Conservation (phyloP, 2,888 invertebrate genomes). For the Trachelus stipa region DNA sequence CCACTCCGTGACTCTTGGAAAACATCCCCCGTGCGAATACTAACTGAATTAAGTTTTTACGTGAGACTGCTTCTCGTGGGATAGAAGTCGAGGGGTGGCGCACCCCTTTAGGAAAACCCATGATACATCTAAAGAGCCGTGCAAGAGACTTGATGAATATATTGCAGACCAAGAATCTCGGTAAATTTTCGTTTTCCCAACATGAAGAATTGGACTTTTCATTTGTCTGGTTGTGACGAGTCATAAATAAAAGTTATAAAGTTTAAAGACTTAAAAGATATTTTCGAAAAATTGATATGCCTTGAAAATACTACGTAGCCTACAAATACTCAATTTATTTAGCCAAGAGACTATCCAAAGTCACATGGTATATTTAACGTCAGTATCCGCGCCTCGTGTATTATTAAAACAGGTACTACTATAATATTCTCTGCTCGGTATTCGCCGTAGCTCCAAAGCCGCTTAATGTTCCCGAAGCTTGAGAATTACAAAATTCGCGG, state of each 20-base stretch:
- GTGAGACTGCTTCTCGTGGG: background rate
- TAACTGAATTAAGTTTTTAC: slow-evolving; percentile 9
- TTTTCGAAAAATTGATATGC: background rate
- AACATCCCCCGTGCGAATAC: background rate
- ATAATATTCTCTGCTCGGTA: background rate
- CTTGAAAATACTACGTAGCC: background rate
- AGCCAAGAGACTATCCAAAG: background rate
- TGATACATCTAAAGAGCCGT: background rate
- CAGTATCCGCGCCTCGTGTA: background rate
- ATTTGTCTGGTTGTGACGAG: background rate
- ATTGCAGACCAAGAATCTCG: background rate
- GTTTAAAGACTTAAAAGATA: background rate
- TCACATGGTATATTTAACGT: background rate
- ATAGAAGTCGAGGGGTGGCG: background rate
- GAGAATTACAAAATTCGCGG: background rate
- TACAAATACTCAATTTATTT: background rate
- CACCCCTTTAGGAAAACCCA: background rate
- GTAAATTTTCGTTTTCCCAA: background rate
- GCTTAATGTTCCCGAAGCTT: background rate
- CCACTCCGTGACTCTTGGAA: background rate
- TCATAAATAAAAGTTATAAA: background rate
- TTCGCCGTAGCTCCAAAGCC: background rate
- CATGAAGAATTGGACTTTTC: background rate
- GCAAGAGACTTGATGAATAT: background rate
- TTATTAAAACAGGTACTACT: background rate